Evolutionary conservation across 2,113 vertebrate species (phyloP).

Genomic region (Catagonus wagneri): DNA sequence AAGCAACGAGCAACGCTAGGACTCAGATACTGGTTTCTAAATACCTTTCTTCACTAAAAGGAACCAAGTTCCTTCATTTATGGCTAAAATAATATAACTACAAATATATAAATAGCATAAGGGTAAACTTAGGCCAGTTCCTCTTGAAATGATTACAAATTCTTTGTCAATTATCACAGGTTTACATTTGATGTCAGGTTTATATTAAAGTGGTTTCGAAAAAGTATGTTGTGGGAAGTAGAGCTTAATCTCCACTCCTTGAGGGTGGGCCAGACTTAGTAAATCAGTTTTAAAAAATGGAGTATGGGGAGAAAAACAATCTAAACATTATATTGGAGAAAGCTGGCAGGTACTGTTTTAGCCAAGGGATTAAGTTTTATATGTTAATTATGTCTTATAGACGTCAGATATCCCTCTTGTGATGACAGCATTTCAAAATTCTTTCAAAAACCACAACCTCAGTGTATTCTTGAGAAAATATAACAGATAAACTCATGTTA

Average conservation of each 20-base stretch:
- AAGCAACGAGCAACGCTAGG: neutral
- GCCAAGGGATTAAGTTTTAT: neutral
- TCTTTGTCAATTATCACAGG: neutral
- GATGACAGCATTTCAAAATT: neutral
- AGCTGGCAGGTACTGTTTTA: neutral
- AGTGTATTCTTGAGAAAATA: conserved; percentile 1
- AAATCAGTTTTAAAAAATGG: neutral
- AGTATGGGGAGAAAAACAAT: neutral
- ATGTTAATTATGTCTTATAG: neutral
- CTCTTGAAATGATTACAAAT: neutral
- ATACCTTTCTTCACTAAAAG: conserved; percentile 22
- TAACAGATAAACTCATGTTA: conserved; percentile 19
- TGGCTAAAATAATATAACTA: neutral
- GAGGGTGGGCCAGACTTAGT: neutral
- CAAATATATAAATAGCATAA: conserved; percentile 20
- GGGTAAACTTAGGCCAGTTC: neutral
- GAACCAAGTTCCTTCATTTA: neutral
- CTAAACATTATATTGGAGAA: neutral
- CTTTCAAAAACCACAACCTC: neutral
- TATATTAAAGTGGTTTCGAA: neutral
- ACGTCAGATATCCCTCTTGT: neutral
- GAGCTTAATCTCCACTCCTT: neutral
- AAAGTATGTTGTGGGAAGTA: neutral
- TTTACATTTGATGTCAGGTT: neutral
- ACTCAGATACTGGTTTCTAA: neutral